These are phyloP conservation scores for Acronicta psi DNA, from an alignment of 2,888 invertebrate species.

Conservation along the genomic window DNA sequence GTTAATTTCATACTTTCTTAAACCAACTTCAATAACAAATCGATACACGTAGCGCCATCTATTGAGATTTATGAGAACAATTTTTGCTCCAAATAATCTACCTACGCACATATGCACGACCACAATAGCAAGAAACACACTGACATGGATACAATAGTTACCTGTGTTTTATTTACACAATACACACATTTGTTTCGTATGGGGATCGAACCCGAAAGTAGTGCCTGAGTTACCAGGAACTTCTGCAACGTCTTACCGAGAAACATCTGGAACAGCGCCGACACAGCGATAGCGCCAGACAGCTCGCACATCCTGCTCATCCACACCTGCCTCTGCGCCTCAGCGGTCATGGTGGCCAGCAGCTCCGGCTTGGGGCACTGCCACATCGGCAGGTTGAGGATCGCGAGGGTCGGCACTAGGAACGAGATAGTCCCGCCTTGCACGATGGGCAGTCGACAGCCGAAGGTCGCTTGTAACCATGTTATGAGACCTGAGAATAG, in stretches of 20 bases:
- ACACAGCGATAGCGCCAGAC: slow-evolving; percentile 94
- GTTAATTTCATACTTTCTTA: too few species aligned
- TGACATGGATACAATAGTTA: too few species aligned
- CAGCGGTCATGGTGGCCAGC: slow-evolving; percentile 87
- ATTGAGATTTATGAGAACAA: too few species aligned
- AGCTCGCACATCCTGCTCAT: slow-evolving; percentile 93
- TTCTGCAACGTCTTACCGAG: slow-evolving; percentile 89
- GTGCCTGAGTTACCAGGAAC: too few species aligned
- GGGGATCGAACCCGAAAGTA: too few species aligned
- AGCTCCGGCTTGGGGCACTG: slow-evolving; percentile 90
- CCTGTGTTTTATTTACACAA: too few species aligned
- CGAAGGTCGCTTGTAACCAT: slow-evolving; percentile 92
- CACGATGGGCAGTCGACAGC: slow-evolving; percentile 93
- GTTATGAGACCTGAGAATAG: slow-evolving; percentile 90
- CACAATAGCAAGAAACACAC: too few species aligned
- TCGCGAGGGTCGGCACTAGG: slow-evolving; percentile 93
- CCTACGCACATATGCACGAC: too few species aligned
- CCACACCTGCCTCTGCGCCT: slow-evolving; percentile 91
- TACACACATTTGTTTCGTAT: too few species aligned
- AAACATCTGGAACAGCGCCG: slow-evolving; percentile 93
- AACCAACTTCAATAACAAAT: too few species aligned
- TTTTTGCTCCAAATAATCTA: too few species aligned
- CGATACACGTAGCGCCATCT: too few species aligned
- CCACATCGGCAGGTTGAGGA: slow-evolving; percentile 92
- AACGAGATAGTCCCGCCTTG: slow-evolving; percentile 95